These are phyloP conservation scores for Micropoecilia bifurca DNA, from an alignment of 2,797 vertebrate species.

Conservation along the genomic window DNA sequence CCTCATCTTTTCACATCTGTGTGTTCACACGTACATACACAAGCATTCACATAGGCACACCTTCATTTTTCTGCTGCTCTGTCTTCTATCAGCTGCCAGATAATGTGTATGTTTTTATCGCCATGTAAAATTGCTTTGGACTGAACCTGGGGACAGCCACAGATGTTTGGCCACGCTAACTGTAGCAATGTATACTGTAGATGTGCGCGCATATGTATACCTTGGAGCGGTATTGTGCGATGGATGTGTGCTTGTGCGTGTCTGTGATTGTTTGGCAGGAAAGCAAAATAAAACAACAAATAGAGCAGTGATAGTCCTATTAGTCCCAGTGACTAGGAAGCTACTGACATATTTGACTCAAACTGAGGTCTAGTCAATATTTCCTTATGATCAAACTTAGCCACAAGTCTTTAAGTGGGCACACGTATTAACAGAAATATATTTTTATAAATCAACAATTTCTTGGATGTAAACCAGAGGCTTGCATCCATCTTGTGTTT, in stretches of 20 bases:
- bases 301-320: slow-evolving; percentile 51
- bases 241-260: slow-evolving; percentile 41
- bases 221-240: slow-evolving; percentile 31
- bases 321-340: slow-evolving; percentile 55
- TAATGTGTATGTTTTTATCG: slow-evolving; percentile 73
- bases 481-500: neutral
- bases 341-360: slow-evolving; percentile 49
- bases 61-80: slow-evolving; percentile 26
- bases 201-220: slow-evolving; percentile 32
- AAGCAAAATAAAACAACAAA: slow-evolving; percentile 32
- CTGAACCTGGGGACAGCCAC: slow-evolving; percentile 78
- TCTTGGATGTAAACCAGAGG: neutral
- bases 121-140: slow-evolving; percentile 82
- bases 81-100: slow-evolving; percentile 71
- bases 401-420: neutral
- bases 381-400: slow-evolving; percentile 14
- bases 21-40: slow-evolving; percentile 34
- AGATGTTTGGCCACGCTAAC: slow-evolving; percentile 75
- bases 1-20: slow-evolving; percentile 75
- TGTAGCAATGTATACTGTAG: slow-evolving; percentile 37
- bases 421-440: neutral
- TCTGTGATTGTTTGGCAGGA: slow-evolving; percentile 39
- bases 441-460: too few relatives aligned
- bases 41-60: neutral
- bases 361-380: slow-evolving; percentile 39